These are phyloP conservation scores for Whitmania pigra DNA, from an alignment of 1,140 invertebrate genomes.

Conservation along the genomic window DNA sequence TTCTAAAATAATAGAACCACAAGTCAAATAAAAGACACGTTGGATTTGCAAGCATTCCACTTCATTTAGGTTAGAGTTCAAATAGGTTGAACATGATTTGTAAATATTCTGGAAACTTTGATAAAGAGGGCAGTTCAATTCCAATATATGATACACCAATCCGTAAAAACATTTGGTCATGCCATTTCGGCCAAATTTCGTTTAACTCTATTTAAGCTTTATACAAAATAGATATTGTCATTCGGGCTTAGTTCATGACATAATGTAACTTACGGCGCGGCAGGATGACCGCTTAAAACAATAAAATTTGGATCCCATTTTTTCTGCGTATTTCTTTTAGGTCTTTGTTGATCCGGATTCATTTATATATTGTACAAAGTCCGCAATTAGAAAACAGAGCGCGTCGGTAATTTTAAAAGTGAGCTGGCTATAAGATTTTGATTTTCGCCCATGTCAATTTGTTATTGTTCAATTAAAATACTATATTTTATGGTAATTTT, in stretches of 20 bases:
- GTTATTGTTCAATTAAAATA: too few relatives aligned
- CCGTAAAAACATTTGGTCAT: neutral
- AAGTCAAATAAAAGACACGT: too few relatives aligned
- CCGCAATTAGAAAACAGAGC: too few relatives aligned
- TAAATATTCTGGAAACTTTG: neutral
- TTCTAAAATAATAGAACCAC: neutral
- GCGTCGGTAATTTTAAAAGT: too few relatives aligned
- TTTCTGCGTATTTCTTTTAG: slow-evolving; percentile 17
- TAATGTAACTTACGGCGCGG: neutral
- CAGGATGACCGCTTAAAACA: neutral
- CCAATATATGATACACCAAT: neutral
- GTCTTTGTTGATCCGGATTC: slow-evolving; percentile 4
- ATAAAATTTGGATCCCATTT: slow-evolving; percentile 20
- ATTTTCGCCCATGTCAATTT: too few relatives aligned
- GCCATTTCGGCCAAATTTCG: neutral
- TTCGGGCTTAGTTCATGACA: neutral
- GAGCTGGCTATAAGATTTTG: too few relatives aligned
- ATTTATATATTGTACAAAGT: too few relatives aligned
- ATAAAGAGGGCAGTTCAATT: neutral
- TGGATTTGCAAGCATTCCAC: too few relatives aligned
- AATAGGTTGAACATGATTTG: neutral
- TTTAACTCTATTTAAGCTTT: neutral
- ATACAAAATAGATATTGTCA: neutral
- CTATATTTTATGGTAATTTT: too few relatives aligned
- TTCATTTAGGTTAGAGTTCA: too few relatives aligned